Evolutionary conservation across 2,888 invertebrate species (phyloP), one percentile per base, ranked within the genome.

Genomic region (Phaonia tiefii): DNA sequence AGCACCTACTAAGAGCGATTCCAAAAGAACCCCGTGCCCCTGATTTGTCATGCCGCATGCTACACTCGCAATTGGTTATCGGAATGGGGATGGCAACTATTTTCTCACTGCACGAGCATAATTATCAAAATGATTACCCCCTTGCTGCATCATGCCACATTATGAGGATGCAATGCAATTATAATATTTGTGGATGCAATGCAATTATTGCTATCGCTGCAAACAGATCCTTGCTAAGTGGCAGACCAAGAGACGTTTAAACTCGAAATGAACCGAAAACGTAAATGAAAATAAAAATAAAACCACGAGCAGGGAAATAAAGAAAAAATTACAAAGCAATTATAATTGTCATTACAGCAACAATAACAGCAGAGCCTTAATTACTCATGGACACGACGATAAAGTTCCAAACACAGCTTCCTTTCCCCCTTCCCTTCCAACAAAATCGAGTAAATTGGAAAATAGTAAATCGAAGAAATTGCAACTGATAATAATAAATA

Each of bases 401-500:
- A 31, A 39, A n/a, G 37, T 60, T 60, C 39, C n/a, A n/a, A n/a
- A 39, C 37, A 39, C 60, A 60, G 60, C 10, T 37, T 58, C 37
- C 31, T 15, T 31, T n/a, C 13, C 15, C 31, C 60, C 60, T 39
- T 56, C 56, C 26, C 25, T 26, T 60, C 25, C 17, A 37, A 39
- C 39, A 0, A 39, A 58, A 31, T 17, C 20, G 60, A 60, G 11
- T 17, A 65, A 60, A 46, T 17, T 26, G 69, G 17, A 22, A 75
- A 37, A 80, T 72, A 10, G 1, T 26, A 78, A 17, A n/a, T n/a
- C 31, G 8, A 8, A 63, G 39, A 54, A 70, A 71, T 31, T 70
- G 66, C 75, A 81, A 78, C 77, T 81, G 77, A 75, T 77, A 81
- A 81, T 81, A 77, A 77, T 77, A 70, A 60, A 77, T 54, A 72